Base-by-base conservation (phyloP, 2,113 vertebrate species). In the Myotis davidii region DNA sequence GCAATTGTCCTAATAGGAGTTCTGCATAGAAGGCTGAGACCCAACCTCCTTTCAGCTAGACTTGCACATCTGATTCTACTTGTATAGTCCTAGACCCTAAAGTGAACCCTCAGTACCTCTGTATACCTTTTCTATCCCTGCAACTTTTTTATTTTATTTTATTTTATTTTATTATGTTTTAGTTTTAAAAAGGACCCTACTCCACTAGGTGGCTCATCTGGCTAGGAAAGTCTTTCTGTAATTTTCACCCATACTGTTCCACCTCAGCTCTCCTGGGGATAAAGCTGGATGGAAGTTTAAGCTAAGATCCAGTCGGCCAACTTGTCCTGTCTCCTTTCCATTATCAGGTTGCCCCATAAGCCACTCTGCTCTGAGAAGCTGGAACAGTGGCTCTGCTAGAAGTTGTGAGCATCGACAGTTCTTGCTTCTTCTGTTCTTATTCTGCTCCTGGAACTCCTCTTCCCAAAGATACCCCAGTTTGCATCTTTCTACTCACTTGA, bases 361-460 rank as follows among this genome's bases (percentile, higher is more conserved):
- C 39, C 97, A 21, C 92, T 98, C 48, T 98, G 97, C 70, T 92
- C 85, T 25, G 96, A 98, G 20, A 88, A 88, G 16, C 90, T 98
- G 87, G 97, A 98, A 32, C 97, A 98, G 77, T 98, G 97, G 97
- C 18, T 1, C 42, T 97, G 97, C 0, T 4, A 96, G 93, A 16
- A 64, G 18, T 20, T 1, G 8, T 97, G 88, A 97, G 34, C 1
- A 0, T 17, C 61, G 37, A 45, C n/a, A 69, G 50, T 52, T 56
- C 42, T 39, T 34, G 85, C 8, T 11, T 37, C 91, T 74, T 37
- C 91, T 74, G 88, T 42, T 39, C 3, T 54, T 5, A 61, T 37
- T 52, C 0, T 32, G 27, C n/a, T 82, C 78, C 79, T 18, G 67
- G 61, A 94, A 56, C 6, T 5, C 65, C 87, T 93, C 74, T 95